phyloP scores from a whole-genome alignment of 2,113 vertebrate species.

The Petrocephalus microphthalmus region DNA sequence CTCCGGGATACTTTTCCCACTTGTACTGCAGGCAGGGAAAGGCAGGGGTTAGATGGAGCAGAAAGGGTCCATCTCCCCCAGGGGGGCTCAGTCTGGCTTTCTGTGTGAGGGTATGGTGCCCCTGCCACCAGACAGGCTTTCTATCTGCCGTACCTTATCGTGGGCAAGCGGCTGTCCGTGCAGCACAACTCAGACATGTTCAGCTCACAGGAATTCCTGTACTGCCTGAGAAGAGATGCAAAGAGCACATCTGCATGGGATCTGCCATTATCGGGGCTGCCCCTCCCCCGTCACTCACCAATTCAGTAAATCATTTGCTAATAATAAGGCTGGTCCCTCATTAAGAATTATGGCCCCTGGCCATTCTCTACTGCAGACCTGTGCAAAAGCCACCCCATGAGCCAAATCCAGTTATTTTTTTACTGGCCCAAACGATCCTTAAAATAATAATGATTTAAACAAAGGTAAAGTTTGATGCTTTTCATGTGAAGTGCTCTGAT shows the following conservation, averaged over 20 bases:
- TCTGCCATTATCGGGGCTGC: background rate
- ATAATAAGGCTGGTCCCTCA: background rate
- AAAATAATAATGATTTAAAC: background rate
- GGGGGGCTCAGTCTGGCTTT: background rate
- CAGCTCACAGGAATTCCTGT: conserved; percentile 39
- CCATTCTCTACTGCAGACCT: background rate
- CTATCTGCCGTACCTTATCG: conserved; percentile 57
- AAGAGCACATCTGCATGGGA: background rate
- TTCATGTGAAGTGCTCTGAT: background rate
- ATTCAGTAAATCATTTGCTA: background rate
- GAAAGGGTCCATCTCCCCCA: background rate
- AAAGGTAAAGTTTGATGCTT: background rate
- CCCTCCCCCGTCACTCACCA: background rate
- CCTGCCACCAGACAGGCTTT: background rate
- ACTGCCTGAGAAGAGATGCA: conserved; percentile 42
- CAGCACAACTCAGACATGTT: conserved; percentile 54
- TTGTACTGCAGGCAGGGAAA: conserved; percentile 44
- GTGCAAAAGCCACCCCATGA: background rate
- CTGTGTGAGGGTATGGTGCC: background rate
- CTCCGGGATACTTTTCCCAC: conserved; percentile 55
- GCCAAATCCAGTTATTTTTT: background rate
- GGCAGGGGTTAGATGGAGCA: background rate
- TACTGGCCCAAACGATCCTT: background rate
- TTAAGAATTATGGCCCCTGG: background rate
- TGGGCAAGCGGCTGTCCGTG: conserved; percentile 37